Evolutionary conservation across 2,113 vertebrate genomes (phyloP).

Genomic region (Rostratula benghalensis): DNA sequence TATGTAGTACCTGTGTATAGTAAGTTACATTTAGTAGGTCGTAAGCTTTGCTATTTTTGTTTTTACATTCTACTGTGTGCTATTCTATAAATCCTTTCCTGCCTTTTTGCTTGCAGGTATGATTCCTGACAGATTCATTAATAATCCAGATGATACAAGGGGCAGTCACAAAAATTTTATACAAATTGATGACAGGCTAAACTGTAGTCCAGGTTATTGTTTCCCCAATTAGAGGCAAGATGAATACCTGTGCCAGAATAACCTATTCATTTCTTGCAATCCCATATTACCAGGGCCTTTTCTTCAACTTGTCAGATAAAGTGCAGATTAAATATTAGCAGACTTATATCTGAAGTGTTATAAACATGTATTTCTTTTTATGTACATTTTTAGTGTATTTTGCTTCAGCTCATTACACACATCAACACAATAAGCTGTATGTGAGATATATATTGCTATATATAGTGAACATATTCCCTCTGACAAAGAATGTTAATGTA

Average conservation of each 20-base stretch:
- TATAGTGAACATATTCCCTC: background rate
- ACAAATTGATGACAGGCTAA: background rate
- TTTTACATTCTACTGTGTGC: background rate
- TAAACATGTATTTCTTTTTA: background rate
- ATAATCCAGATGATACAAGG: background rate
- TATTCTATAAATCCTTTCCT: background rate
- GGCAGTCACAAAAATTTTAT: background rate
- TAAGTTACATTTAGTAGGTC: background rate
- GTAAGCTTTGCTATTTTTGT: background rate
- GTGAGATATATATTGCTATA: background rate
- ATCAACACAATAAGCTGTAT: background rate
- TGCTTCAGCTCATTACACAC: background rate
- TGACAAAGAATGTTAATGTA: background rate
- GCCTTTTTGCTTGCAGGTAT: background rate
- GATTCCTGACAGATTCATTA: background rate
- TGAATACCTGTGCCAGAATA: background rate
- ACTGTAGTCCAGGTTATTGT: background rate
- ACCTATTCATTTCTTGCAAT: background rate
- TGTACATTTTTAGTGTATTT: background rate
- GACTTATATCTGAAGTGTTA: background rate
- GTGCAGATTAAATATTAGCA: background rate
- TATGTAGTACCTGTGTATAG: background rate
- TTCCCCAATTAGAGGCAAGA: background rate
- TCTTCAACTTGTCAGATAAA: background rate
- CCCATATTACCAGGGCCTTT: background rate